Conservation (phyloP, 2,797 vertebrate species). For the Thamnophis elegans region DNA sequence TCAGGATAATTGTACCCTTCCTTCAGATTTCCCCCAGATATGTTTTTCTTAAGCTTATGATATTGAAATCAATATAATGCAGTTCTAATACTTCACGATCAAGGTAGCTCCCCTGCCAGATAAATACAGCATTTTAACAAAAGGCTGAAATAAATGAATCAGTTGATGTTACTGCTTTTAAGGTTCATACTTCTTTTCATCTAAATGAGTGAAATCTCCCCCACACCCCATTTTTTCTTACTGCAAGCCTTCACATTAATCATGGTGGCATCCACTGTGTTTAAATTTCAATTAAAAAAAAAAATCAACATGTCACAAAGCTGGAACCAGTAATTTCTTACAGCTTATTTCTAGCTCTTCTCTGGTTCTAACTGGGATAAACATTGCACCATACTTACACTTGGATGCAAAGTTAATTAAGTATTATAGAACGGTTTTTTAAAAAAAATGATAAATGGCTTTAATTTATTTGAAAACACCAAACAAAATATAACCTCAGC, state of each 20-base stretch:
- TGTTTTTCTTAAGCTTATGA: neutral
- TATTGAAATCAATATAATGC: conserved; percentile 2
- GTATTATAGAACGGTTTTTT: conserved; percentile 45
- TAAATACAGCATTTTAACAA: neutral
- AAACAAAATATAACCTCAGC: conserved; percentile 43
- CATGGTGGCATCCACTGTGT: conserved; percentile 48
- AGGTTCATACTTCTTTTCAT: neutral
- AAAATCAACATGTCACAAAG: conserved; percentile 18
- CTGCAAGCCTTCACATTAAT: conserved; percentile 57
- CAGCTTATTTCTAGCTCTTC: conserved; percentile 37
- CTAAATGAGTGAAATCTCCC: neutral
- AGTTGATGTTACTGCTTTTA: neutral
- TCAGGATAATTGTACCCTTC: neutral
- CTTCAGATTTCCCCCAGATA: too few species aligned
- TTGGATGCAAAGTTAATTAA: conserved; percentile 58
- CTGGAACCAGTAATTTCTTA: conserved; percentile 51
- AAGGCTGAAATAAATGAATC: conserved; percentile 5
- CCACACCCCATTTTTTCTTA: conserved; percentile 11
- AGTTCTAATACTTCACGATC: neutral
- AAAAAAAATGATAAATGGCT: conserved; percentile 48
- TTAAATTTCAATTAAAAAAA: conserved; percentile 41
- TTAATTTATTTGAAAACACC: conserved; percentile 62
- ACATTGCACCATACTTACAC: conserved; percentile 21
- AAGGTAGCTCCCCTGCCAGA: neutral
- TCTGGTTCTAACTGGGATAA: conserved; percentile 17